These are phyloP conservation scores for Drosophila ercepeae DNA, from an alignment of 1,140 invertebrate genomes.

Conservation along the genomic window DNA sequence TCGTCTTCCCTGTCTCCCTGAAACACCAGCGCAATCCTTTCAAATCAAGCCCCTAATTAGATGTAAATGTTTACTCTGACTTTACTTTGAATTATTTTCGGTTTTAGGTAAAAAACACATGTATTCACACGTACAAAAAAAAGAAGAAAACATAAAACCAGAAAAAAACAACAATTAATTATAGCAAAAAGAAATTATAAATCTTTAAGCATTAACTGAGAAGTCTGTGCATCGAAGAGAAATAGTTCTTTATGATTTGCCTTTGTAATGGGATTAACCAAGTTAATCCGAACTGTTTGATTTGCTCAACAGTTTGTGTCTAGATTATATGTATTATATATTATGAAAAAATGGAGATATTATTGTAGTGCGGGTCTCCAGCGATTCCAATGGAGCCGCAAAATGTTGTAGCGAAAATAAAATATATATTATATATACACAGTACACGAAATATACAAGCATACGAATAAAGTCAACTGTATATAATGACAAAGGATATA, in stretches of 20 bases:
- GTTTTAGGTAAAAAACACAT: conserved; percentile 46
- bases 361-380: conserved; percentile 39
- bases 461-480: conserved; percentile 77
- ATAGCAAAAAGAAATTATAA: conserved; percentile 18
- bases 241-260: conserved; percentile 71
- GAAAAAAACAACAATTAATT: conserved; percentile 10
- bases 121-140: conserved; percentile 12
- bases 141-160: not conserved
- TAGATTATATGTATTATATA: conserved; percentile 51
- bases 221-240: conserved; percentile 55
- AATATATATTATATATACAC: conserved; percentile 48
- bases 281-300: conserved; percentile 77
- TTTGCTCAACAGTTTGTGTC: conserved; percentile 73
- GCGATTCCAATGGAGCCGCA: conserved; percentile 30
- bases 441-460: conserved; percentile 45
- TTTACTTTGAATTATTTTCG: conserved; percentile 66
- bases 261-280: conserved; percentile 72
- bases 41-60: conserved; percentile 26
- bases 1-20: conserved; percentile 41
- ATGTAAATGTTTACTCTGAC: conserved; percentile 46
- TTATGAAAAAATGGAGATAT: conserved; percentile 28
- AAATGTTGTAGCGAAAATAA: conserved; percentile 55
- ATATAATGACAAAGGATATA: conserved; percentile 33
- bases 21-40: conserved; percentile 18
- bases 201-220: conserved; percentile 19